These are phyloP conservation scores for Phenganax subtilis DNA, from an alignment of 92 coral and sea anemone genomes.

Conservation along the genomic window DNA sequence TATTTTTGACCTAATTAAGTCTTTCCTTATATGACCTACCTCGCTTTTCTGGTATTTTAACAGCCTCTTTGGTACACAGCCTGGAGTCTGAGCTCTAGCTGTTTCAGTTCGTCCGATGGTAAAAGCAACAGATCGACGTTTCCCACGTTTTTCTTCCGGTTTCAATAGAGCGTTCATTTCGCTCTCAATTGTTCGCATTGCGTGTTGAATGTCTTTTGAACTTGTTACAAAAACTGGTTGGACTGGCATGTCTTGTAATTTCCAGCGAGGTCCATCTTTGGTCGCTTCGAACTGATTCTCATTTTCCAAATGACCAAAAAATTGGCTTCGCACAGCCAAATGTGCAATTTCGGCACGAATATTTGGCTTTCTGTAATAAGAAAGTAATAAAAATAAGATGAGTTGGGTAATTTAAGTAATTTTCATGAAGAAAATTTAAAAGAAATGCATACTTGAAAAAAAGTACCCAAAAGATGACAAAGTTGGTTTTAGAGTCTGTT, in stretches of 20 bases:
- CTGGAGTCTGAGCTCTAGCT: constrained; percentile 1
- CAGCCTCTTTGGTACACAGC: constrained; percentile 16
- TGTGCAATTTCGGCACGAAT: neutral
- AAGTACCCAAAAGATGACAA: too few relatives aligned
- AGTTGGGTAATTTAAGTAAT: too few relatives aligned
- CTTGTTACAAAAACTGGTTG: neutral
- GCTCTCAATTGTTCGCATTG: constrained; percentile 30
- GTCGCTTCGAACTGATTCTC: neutral
- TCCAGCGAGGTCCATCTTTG: constrained; percentile 1
- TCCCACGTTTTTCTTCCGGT: constrained; percentile 19
- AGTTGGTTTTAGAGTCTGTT: too few relatives aligned
- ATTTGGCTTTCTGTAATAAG: neutral
- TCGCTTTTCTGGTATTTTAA: neutral
- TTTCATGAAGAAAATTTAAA: too few relatives aligned
- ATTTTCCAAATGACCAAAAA: constrained; percentile 4
- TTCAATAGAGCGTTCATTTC: constrained; percentile 27
- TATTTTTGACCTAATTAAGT: too few relatives aligned
- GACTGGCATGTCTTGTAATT: constrained; percentile 19
- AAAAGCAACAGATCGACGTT: constrained; percentile 7
- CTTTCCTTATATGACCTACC: neutral
- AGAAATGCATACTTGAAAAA: too few relatives aligned
- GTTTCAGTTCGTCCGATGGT: constrained; percentile 7
- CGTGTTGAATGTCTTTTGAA: neutral
- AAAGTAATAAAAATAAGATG: too few relatives aligned
- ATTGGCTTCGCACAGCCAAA: neutral